Evolutionary conservation across 2,113 vertebrate genomes (phyloP).

Genomic region (Pollachius pollachius): DNA sequence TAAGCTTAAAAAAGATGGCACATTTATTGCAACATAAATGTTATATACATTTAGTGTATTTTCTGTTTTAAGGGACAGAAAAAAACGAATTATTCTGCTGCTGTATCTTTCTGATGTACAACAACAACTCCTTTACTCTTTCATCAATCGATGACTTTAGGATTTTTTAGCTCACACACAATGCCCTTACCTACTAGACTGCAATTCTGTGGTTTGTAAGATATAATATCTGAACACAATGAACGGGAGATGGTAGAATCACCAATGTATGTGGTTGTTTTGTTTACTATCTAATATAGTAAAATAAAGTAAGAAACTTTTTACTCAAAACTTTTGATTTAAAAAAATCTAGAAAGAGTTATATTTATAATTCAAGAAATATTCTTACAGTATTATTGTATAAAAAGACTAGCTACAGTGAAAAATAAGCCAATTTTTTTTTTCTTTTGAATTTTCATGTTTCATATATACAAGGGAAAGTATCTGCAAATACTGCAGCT

Average conservation of each 20-base stretch:
- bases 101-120: slow-evolving; percentile 85
- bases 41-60: slow-evolving; percentile 98
- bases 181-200: slow-evolving; percentile 87
- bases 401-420: slow-evolving; percentile 99
- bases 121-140: slow-evolving; percentile 86
- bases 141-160: slow-evolving; percentile 87
- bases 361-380: slow-evolving; percentile 99
- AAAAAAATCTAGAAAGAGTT: slow-evolving; percentile 99
- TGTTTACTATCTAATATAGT: slow-evolving; percentile 99
- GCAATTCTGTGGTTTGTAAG: slow-evolving; percentile 85
- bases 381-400: slow-evolving; percentile 99
- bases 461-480: slow-evolving; percentile 93
- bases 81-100: slow-evolving; percentile 83
- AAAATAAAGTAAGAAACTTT: slow-evolving; percentile 99
- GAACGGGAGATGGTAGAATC: slow-evolving; percentile 96
- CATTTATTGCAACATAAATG: slow-evolving; percentile 99
- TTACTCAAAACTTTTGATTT: slow-evolving; percentile 99
- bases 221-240: slow-evolving; percentile 86
- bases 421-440: slow-evolving; percentile 99
- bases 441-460: slow-evolving; percentile 70
- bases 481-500: slow-evolving; percentile 94
- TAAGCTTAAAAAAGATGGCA: slow-evolving; percentile 98
- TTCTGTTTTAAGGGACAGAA: slow-evolving; percentile 98
- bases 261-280: slow-evolving; percentile 81
- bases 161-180: slow-evolving; percentile 85